Percentiles rank a stretch among this genome's conserved stretches.
phyloP scores from a whole-genome alignment of 2,797 vertebrate species.

The Nyctalus aviator region DNA sequence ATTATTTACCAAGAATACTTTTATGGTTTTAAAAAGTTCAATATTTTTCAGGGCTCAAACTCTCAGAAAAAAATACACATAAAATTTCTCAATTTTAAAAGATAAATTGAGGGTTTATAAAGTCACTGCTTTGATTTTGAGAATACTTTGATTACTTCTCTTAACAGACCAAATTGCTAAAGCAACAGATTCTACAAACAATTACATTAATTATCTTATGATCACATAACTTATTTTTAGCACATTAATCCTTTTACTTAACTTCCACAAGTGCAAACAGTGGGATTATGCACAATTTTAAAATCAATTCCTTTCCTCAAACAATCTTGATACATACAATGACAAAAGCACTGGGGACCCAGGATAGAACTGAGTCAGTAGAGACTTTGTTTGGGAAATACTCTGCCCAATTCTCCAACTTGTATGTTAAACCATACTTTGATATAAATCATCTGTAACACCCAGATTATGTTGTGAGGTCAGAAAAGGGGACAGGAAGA shows the following conservation, averaged over 20 bases:
- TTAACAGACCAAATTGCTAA: constrained; percentile 53
- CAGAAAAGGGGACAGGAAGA: neutral
- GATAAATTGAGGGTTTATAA: constrained; percentile 44
- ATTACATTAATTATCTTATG: constrained; percentile 48
- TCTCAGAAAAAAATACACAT: constrained; percentile 9
- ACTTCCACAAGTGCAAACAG: constrained; percentile 48
- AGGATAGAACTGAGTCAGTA: constrained; percentile 30
- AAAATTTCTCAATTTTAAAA: constrained; percentile 30
- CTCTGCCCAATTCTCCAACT: constrained; percentile 72
- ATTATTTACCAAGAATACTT: constrained; percentile 55
- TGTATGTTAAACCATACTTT: neutral
- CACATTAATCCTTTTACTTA: constrained; percentile 56
- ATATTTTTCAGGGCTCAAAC: constrained; percentile 30
- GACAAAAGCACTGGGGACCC: constrained; percentile 13
- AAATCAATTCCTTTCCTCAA: constrained; percentile 50
- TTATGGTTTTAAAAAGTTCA: constrained; percentile 55
- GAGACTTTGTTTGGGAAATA: constrained; percentile 24
- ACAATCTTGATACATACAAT: neutral
- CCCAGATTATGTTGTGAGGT: neutral
- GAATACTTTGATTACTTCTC: constrained; percentile 31
- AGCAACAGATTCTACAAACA: constrained; percentile 17
- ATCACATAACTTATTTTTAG: constrained; percentile 49
- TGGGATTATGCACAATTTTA: constrained; percentile 33
- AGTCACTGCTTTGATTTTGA: constrained; percentile 53
- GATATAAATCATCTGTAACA: neutral